phyloP scores from a whole-genome alignment of 2,888 invertebrate species.

The Drosophila macrothrix region DNA sequence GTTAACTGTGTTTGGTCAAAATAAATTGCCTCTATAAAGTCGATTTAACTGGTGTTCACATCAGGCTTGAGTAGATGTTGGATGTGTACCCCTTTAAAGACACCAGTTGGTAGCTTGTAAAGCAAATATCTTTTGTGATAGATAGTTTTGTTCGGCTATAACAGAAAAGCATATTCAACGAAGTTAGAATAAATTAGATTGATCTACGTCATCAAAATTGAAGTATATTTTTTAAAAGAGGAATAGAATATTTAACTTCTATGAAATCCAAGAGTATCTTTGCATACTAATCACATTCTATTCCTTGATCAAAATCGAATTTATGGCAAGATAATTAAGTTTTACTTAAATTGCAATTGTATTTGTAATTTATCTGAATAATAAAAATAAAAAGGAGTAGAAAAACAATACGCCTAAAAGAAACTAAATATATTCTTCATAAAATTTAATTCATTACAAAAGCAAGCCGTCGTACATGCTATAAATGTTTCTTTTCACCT shows the following conservation, averaged over 20 bases:
- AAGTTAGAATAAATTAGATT: background rate
- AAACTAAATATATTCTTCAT: background rate
- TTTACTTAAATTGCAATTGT: background rate
- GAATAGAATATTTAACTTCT: background rate
- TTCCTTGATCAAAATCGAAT: background rate
- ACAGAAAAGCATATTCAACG: background rate
- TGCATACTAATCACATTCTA: background rate
- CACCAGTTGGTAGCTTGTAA: background rate
- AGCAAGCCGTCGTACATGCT: background rate
- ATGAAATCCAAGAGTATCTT: background rate
- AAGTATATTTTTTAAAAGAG: background rate
- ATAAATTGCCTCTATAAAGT: constrained; percentile 58
- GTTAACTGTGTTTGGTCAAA: constrained; percentile 68
- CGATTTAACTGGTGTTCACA: constrained; percentile 55
- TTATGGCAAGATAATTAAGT: background rate
- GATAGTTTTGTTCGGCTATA: background rate
- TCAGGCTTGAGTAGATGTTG: background rate
- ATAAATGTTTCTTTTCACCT: background rate
- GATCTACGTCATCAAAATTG: background rate
- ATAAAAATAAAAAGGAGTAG: background rate
- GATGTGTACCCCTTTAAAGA: background rate
- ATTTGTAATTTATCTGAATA: background rate
- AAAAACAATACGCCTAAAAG: background rate
- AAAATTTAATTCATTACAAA: background rate
- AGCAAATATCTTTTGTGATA: background rate